Evolutionary conservation across 2,113 vertebrate genomes (phyloP).

Genomic region (Podiceps cristatus): DNA sequence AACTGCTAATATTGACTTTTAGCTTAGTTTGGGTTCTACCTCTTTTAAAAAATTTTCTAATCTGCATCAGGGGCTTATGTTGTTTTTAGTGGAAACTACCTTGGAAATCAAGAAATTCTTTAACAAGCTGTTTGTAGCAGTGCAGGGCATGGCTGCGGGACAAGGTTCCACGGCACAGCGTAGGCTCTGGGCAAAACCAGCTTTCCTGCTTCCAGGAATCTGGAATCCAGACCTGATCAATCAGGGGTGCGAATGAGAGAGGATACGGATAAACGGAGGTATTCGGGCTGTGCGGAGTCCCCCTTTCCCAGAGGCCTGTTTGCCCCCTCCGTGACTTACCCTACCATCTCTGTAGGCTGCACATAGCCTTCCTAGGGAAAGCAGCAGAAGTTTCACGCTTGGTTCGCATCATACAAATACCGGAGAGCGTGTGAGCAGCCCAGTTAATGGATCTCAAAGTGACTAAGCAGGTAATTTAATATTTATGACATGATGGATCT

Average conservation of each 20-base stretch:
- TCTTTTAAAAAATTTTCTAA: not conserved
- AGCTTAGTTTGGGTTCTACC: not conserved
- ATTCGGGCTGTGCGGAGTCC: not conserved
- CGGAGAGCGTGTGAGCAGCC: not conserved
- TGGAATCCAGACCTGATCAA: not conserved
- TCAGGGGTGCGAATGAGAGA: not conserved
- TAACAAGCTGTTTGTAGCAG: not conserved
- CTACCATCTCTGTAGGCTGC: not conserved
- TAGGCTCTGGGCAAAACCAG: not conserved
- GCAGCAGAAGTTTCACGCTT: not conserved
- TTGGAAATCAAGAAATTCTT: not conserved
- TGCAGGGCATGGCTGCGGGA: not conserved
- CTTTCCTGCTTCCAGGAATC: not conserved
- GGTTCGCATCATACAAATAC: accelerated
- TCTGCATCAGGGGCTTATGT: not conserved
- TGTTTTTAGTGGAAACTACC: not conserved
- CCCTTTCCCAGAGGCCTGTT: not conserved
- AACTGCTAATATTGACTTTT: not conserved
- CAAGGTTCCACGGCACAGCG: not conserved
- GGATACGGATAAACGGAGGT: not conserved
- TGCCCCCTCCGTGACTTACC: not conserved
- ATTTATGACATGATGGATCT: not conserved
- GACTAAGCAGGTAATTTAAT: not conserved
- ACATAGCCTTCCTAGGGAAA: not conserved
- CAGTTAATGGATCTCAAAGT: not conserved